A percentile compares a stretch with the other conserved stretches of the same genome.
Evolutionary conservation across 2,888 invertebrate species (phyloP).

Genomic region (Tortricodes alternella): DNA sequence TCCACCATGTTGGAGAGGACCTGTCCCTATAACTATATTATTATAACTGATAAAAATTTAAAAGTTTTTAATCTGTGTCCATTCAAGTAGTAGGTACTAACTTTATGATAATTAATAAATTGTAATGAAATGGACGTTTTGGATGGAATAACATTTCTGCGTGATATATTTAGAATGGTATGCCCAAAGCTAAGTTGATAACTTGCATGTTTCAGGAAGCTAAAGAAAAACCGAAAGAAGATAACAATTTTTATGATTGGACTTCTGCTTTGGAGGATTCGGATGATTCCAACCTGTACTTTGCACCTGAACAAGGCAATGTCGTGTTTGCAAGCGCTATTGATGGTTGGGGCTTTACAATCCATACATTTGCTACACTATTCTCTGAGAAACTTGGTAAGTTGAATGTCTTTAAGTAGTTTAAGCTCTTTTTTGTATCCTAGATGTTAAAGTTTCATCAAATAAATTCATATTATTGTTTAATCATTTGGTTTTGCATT

Average conservation of each 20-base stretch:
- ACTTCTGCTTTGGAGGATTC: slow-evolving; percentile 90
- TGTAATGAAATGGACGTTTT: too few species aligned
- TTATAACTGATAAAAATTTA: too few species aligned
- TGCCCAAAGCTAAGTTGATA: not conserved
- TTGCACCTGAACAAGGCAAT: slow-evolving; percentile 96
- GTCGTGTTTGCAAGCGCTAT: slow-evolving; percentile 98
- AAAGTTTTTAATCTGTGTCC: too few species aligned
- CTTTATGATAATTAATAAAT: too few species aligned
- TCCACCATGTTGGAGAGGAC: too few species aligned
- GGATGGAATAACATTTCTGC: too few species aligned
- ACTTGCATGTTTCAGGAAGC: slow-evolving; percentile 45
- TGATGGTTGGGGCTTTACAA: slow-evolving; percentile 94
- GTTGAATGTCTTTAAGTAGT: slow-evolving; percentile 29
- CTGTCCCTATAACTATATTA: too few species aligned
- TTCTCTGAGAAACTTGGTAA: slow-evolving; percentile 86
- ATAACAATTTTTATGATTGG: slow-evolving; percentile 85
- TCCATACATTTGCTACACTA: slow-evolving; percentile 91
- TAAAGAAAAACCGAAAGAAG: slow-evolving; percentile 53
- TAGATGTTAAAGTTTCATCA: too few species aligned
- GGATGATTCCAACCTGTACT: slow-evolving; percentile 95
- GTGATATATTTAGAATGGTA: too few species aligned
- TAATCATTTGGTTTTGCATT: not conserved
- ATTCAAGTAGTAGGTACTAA: too few species aligned
- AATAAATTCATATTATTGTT: not conserved
- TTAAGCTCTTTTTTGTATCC: not conserved